phyloP scores from a whole-genome alignment of 2,113 vertebrate genomes.

The Stegastes partitus region DNA sequence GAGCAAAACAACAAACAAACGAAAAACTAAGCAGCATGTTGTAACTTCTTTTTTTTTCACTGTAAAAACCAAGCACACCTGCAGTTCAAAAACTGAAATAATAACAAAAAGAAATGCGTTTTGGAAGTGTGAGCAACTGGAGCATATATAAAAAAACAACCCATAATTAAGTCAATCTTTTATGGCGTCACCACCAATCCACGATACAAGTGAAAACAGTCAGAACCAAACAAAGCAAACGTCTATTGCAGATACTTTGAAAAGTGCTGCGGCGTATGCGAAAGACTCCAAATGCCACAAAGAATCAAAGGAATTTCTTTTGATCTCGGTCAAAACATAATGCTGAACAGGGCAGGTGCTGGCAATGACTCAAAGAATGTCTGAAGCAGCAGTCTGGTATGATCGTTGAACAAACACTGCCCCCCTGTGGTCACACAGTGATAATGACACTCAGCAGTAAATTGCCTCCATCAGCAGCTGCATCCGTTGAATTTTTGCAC shows the following conservation, averaged over 20 bases:
- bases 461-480: background rate
- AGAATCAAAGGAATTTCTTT: background rate
- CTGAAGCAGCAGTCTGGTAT: background rate
- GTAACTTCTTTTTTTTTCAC: no score
- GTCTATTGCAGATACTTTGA: background rate
- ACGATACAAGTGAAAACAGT: background rate
- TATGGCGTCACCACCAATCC: background rate
- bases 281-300: background rate
- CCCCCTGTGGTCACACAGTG: conserved; percentile 42
- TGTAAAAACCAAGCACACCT: no score
- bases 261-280: no score
- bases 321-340: background rate
- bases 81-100: no score
- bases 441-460: background rate
- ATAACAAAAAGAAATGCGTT: background rate
- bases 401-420: conserved; percentile 38
- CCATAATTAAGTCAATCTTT: background rate
- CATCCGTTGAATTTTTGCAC: background rate
- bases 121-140: background rate
- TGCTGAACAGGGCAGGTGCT: background rate
- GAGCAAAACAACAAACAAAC: no score
- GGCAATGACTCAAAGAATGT: background rate
- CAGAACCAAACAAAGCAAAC: background rate
- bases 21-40: no score
- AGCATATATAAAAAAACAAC: background rate